A percentile compares a stretch with the other conserved stretches of the same genome.
Conservation (phyloP, 2,113 vertebrate species). For the Erpornis zantholeuca region DNA sequence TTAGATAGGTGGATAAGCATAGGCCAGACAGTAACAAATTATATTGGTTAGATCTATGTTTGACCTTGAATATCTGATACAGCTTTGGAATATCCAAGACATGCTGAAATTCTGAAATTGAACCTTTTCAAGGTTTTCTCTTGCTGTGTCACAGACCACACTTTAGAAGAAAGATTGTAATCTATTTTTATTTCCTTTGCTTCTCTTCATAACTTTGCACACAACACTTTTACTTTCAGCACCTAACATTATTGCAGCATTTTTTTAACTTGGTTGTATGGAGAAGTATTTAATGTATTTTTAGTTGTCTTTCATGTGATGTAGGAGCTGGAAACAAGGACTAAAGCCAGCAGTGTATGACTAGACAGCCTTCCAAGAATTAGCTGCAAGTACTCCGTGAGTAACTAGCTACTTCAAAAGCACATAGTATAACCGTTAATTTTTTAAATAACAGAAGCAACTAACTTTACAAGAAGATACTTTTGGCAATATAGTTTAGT, state of each 20-base stretch:
- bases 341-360: conserved; percentile 42
- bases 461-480: background rate
- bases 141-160: background rate
- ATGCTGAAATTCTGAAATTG: background rate
- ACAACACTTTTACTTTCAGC: background rate
- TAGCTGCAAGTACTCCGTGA: conserved; percentile 12
- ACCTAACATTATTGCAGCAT: background rate
- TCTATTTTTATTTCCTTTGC: background rate
- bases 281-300: conserved; percentile 64
- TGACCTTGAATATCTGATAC: background rate
- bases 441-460: background rate
- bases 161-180: background rate
- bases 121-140: background rate
- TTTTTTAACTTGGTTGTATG: conserved; percentile 18
- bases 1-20: background rate
- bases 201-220: background rate
- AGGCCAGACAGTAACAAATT: background rate
- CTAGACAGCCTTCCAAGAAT: conserved; percentile 54
- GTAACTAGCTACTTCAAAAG: background rate
- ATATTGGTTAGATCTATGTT: background rate
- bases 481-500: background rate
- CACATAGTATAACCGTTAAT: background rate
- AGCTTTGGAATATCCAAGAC: background rate
- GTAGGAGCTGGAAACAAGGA: conserved; percentile 55
- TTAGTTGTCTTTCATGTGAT: conserved; percentile 59